Percentiles rank a stretch among this genome's conserved stretches.
These are phyloP conservation scores for Chrysolina haemoptera DNA, from an alignment of 2,888 invertebrate genomes.

Conservation along the genomic window DNA sequence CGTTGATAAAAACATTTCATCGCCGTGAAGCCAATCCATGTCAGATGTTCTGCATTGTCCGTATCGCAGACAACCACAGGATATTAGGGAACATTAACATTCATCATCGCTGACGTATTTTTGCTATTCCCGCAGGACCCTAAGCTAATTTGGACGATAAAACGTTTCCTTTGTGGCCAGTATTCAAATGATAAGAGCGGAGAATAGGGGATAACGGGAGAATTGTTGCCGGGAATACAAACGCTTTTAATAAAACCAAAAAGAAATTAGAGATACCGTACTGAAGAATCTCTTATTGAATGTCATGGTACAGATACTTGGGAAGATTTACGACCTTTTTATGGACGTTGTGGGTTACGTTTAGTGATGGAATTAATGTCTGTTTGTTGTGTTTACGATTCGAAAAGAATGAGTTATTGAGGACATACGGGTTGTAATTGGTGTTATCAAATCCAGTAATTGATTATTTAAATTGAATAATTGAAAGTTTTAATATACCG, in stretches of 20 bases:
- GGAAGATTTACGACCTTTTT: conserved; percentile 7
- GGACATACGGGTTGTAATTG: neutral
- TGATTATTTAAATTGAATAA: no score
- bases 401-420: neutral
- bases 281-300: conserved; percentile 6
- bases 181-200: conserved; percentile 16
- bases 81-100: neutral
- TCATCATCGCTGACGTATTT: neutral
- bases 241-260: neutral
- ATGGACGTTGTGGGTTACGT: neutral
- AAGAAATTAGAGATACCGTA: neutral
- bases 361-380: neutral
- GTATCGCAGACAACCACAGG: neutral
- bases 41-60: neutral
- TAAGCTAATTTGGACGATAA: conserved; percentile 8
- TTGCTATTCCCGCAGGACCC: neutral
- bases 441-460: neutral
- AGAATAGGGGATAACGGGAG: neutral
- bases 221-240: neutral
- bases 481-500: neutral
- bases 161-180: conserved; percentile 15
- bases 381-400: neutral
- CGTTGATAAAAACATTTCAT: neutral
- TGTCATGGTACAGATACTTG: neutral
- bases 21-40: neutral